phyloP scores from a whole-genome alignment of 2,888 invertebrate genomes.

The Hypselothyrea guttata region DNA sequence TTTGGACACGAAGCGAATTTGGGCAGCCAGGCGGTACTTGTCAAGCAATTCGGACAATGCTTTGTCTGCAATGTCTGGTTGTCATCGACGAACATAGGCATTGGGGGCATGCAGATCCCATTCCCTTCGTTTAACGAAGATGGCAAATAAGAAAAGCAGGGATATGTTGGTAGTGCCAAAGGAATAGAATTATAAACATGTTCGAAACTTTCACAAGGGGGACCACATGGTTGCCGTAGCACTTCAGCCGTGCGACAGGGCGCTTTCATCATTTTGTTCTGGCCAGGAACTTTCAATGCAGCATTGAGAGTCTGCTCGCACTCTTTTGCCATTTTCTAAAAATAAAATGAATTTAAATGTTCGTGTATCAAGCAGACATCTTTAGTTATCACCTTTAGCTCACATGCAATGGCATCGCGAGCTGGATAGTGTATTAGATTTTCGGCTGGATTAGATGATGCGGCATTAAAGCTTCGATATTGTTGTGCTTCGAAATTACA shows the following conservation, averaged over 20 bases:
- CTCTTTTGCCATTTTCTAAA: constrained; percentile 48
- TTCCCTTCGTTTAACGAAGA: too few relatives aligned
- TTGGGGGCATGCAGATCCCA: not conserved
- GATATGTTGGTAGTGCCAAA: not conserved
- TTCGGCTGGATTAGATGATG: constrained; percentile 42
- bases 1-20: constrained; percentile 82
- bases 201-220: constrained; percentile 20
- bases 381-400: constrained; percentile 52
- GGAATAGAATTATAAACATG: too few relatives aligned
- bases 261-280: not conserved
- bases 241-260: constrained; percentile 12
- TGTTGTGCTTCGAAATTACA: constrained; percentile 70
- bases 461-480: constrained; percentile 56
- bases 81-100: constrained; percentile 7
- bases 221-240: not conserved
- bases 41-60: constrained; percentile 76
- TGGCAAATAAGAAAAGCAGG: not conserved
- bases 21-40: constrained; percentile 79
- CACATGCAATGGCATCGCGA: constrained; percentile 46
- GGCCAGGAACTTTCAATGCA: not conserved
- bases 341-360: too few relatives aligned
- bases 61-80: constrained; percentile 27
- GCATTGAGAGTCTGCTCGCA: constrained; percentile 31
- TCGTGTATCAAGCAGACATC: too few relatives aligned
- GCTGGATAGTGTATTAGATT: constrained; percentile 36